Evolutionary conservation across 2,113 vertebrate genomes (phyloP).

Genomic region (Ammodytes marinus): DNA sequence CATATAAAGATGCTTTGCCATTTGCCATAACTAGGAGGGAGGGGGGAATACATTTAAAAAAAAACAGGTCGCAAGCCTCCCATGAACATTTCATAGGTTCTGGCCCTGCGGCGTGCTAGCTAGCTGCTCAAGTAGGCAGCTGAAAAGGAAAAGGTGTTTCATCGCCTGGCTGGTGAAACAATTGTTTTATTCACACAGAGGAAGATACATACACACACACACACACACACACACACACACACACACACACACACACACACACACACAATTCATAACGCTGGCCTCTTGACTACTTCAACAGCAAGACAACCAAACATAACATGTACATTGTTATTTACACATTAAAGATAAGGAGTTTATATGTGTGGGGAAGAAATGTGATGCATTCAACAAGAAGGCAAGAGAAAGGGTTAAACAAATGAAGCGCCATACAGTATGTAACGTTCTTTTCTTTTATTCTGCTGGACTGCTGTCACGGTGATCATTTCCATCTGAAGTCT

Average conservation of each 20-base stretch:
- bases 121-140: slow-evolving; percentile 58
- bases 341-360: background rate
- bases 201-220: slow-evolving; percentile 3
- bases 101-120: slow-evolving; percentile 39
- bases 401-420: background rate
- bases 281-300: slow-evolving; percentile 2
- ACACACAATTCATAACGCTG: slow-evolving; percentile 13
- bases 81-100: slow-evolving; percentile 59
- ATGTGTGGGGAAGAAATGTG: background rate
- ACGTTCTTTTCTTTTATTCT: background rate
- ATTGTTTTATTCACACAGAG: slow-evolving; percentile 47
- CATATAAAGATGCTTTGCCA: slow-evolving; percentile 76
- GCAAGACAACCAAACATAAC: background rate
- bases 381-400: background rate
- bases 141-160: slow-evolving; percentile 61
- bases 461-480: background rate
- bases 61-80: slow-evolving; percentile 59
- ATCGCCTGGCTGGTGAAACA: slow-evolving; percentile 28
- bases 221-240: slow-evolving; percentile 4
- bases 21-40: background rate
- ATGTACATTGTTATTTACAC: background rate
- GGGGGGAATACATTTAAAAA: slow-evolving; percentile 35
- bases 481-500: background rate
- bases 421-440: background rate
- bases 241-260: too few relatives aligned